Evolutionary conservation across 1,140 invertebrate species (phyloP).

Genomic region (Chrysoperla carnea): DNA sequence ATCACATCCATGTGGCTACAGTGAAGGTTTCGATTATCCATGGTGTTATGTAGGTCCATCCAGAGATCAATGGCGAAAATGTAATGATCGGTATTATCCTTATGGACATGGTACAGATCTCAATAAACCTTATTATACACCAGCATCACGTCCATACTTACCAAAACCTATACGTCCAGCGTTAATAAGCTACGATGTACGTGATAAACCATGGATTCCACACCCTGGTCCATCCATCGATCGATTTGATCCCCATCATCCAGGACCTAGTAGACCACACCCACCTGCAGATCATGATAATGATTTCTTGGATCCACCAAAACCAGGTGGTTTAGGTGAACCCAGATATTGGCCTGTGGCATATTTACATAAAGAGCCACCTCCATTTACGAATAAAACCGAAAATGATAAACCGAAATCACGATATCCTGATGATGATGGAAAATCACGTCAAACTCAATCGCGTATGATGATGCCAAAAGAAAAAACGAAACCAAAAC

Average conservation of each 20-base stretch:
- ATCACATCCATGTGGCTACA: constrained; percentile 63
- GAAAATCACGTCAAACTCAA: too few relatives aligned
- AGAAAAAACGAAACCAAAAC: too few relatives aligned
- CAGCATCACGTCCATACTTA: constrained; percentile 1
- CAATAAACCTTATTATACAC: constrained; percentile 6
- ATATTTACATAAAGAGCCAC: constrained; percentile 41
- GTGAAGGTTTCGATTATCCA: constrained; percentile 53
- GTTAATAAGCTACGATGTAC: constrained; percentile 8
- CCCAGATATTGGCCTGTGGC: constrained; percentile 44
- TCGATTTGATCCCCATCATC: neutral
- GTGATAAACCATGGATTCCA: constrained; percentile 4
- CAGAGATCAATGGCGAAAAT: constrained; percentile 63
- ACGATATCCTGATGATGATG: too few relatives aligned
- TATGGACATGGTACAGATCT: constrained; percentile 17
- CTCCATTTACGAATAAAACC: constrained; percentile 23
- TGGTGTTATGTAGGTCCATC: constrained; percentile 64
- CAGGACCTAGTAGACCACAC: neutral
- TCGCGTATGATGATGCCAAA: too few relatives aligned
- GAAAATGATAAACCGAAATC: neutral
- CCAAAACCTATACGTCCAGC: neutral
- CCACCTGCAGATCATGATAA: neutral
- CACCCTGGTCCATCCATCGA: neutral
- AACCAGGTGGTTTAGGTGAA: constrained; percentile 27
- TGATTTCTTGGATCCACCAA: constrained; percentile 21
- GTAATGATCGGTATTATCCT: constrained; percentile 61